Conservation (phyloP, 2,797 vertebrate genomes). For the Euthynnus affinis region DNA sequence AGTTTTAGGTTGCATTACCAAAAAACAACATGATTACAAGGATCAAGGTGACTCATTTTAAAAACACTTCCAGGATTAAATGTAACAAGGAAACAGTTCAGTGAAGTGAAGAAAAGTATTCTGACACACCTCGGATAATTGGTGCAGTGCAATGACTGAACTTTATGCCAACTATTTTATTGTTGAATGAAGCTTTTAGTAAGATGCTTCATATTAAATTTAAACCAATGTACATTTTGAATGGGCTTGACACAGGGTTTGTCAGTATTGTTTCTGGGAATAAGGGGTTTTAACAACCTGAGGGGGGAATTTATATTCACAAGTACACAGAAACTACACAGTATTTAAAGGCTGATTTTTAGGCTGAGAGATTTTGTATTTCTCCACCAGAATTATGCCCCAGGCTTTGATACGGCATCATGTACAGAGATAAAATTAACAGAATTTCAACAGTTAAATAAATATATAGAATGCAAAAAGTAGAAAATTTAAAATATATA, state of each 20-base stretch:
- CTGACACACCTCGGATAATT: too few species aligned
- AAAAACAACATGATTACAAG: background rate
- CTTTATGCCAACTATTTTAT: too few species aligned
- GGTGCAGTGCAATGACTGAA: too few species aligned
- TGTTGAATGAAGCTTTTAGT: too few species aligned
- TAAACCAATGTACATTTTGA: too few species aligned
- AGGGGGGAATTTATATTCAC: background rate
- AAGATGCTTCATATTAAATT: too few species aligned
- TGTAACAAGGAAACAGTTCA: background rate
- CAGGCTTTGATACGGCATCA: background rate
- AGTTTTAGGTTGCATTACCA: background rate
- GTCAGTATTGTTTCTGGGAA: background rate
- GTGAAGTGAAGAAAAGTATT: background rate
- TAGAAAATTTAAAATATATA: background rate
- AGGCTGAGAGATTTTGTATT: background rate
- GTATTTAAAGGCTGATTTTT: background rate
- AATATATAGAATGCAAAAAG: too few species aligned
- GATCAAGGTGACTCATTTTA: background rate
- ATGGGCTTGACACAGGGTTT: too few species aligned
- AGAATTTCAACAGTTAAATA: background rate
- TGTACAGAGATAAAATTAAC: background rate
- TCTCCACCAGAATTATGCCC: background rate
- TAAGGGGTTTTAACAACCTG: background rate
- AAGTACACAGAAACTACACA: background rate
- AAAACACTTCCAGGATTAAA: constrained; percentile 8